Conservation (phyloP, 92 coral and sea anemone genomes). For the Parazoanthus darwini region DNA sequence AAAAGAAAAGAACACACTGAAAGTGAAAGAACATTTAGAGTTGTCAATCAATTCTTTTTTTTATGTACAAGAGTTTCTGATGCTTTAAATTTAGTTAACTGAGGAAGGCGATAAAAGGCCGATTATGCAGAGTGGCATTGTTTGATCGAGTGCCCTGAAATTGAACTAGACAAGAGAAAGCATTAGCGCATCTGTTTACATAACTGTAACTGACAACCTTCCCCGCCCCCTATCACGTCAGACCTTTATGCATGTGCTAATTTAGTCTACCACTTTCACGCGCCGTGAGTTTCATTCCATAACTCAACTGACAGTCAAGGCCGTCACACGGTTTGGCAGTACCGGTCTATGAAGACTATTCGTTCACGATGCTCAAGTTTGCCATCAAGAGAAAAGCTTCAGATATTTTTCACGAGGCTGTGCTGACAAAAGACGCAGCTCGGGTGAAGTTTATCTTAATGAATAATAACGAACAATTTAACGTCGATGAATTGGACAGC, state of each 20-base stretch:
- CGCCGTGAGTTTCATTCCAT: background rate
- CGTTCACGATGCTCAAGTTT: constrained; percentile 79
- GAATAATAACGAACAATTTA: constrained; percentile 78
- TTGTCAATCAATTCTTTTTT: constrained; percentile 27
- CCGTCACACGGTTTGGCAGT: background rate
- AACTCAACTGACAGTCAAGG: background rate
- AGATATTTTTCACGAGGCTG: constrained; percentile 94
- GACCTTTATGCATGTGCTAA: constrained; percentile 31
- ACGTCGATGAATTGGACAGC: constrained; percentile 90
- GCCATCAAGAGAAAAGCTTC: constrained; percentile 88
- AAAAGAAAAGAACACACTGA: background rate
- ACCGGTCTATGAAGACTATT: background rate
- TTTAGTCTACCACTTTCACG: constrained; percentile 10
- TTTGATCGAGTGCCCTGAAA: constrained; percentile 14
- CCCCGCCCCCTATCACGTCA: constrained; percentile 37
- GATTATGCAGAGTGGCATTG: constrained; percentile 66
- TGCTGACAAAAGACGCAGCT: constrained; percentile 70
- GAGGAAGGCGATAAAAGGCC: constrained; percentile 40
- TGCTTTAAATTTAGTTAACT: constrained; percentile 37
- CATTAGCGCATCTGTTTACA: constrained; percentile 40
- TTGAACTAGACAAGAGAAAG: background rate
- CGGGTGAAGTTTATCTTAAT: constrained; percentile 73
- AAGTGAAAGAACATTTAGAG: constrained; percentile 1
- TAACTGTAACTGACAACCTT: constrained; percentile 46
- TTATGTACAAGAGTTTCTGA: constrained; percentile 25